A percentile compares a stretch with the other conserved stretches of the same genome.
These are phyloP conservation scores for Onychomys torridus DNA, from an alignment of 2,797 vertebrate genomes.

Conservation along the genomic window DNA sequence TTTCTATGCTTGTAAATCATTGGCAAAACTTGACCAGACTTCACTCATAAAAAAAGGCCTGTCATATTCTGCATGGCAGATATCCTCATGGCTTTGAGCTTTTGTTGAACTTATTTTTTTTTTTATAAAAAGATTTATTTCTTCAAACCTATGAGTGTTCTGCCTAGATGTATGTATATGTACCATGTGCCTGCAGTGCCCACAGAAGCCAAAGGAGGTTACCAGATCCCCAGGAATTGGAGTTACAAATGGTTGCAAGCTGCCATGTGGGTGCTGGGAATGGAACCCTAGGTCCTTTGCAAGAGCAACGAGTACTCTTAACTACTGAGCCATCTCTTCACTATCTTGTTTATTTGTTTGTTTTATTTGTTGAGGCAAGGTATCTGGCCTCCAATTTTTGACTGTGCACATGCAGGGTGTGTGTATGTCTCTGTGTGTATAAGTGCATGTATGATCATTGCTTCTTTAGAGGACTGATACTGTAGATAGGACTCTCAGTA, in stretches of 20 bases:
- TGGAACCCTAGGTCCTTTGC: neutral
- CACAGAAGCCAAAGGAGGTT: neutral
- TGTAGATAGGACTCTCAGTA: conserved; percentile 74
- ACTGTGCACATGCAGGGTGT: neutral
- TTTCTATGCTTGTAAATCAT: conserved; percentile 75
- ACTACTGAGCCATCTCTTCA: neutral
- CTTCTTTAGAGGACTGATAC: conserved; percentile 15
- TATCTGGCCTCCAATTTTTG: neutral
- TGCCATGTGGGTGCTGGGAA: neutral
- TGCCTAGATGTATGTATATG: neutral
- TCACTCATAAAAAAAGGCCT: neutral
- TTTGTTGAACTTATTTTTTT: conserved; percentile 50
- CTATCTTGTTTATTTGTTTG: neutral
- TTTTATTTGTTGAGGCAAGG: neutral
- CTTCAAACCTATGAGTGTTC: neutral
- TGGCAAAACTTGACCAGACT: conserved; percentile 65
- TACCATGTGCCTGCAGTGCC: neutral
- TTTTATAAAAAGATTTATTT: neutral
- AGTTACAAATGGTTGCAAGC: neutral
- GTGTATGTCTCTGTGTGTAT: neutral
- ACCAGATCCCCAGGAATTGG: neutral
- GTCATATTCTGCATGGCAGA: conserved; percentile 71
- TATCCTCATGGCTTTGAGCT: conserved; percentile 50
- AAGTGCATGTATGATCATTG: neutral
- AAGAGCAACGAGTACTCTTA: neutral